Conservation (phyloP, 2,888 invertebrate species). For the Andrena minutula region DNA sequence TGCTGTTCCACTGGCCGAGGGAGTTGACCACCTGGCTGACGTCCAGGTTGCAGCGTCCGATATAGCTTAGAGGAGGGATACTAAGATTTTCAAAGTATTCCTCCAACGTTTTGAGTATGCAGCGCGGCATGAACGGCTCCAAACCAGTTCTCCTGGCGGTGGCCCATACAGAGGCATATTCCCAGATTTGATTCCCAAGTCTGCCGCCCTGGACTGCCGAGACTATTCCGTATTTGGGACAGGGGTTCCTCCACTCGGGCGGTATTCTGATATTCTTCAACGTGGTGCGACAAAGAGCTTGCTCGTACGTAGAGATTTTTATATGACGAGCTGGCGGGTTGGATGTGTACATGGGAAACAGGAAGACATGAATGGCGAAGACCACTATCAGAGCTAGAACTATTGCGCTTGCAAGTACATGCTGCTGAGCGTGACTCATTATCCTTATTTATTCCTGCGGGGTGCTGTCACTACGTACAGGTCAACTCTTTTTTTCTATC, state of each 20-base stretch:
- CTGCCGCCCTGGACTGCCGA: slow-evolving; percentile 82
- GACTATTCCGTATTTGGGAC: slow-evolving; percentile 81
- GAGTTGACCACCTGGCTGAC: slow-evolving; percentile 85
- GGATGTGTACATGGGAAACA: slow-evolving; percentile 87
- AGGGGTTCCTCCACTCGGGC: slow-evolving; percentile 80
- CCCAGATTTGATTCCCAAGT: slow-evolving; percentile 84
- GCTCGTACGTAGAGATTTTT: slow-evolving; percentile 86
- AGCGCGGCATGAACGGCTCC: slow-evolving; percentile 82
- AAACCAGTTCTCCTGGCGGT: slow-evolving; percentile 82
- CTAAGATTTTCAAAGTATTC: slow-evolving; percentile 86
- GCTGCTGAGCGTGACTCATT: slow-evolving; percentile 87
- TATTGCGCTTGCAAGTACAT: slow-evolving; percentile 87
- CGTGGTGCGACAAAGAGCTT: slow-evolving; percentile 86
- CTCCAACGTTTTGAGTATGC: slow-evolving; percentile 86
- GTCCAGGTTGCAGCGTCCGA: slow-evolving; percentile 86
- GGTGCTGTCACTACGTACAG: slow-evolving; percentile 48
- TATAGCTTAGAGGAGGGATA: slow-evolving; percentile 86
- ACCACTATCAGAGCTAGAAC: slow-evolving; percentile 87
- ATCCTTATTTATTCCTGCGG: slow-evolving; percentile 66
- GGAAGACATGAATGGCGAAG: slow-evolving; percentile 87
- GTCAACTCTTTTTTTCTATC: slow-evolving; percentile 52
- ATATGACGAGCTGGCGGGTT: slow-evolving; percentile 82
- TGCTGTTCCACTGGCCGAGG: slow-evolving; percentile 86
- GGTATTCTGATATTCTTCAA: slow-evolving; percentile 82
- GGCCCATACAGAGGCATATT: slow-evolving; percentile 84